These are phyloP conservation scores for Ormia ochracea DNA, from an alignment of 2,888 invertebrate genomes.

Conservation along the genomic window DNA sequence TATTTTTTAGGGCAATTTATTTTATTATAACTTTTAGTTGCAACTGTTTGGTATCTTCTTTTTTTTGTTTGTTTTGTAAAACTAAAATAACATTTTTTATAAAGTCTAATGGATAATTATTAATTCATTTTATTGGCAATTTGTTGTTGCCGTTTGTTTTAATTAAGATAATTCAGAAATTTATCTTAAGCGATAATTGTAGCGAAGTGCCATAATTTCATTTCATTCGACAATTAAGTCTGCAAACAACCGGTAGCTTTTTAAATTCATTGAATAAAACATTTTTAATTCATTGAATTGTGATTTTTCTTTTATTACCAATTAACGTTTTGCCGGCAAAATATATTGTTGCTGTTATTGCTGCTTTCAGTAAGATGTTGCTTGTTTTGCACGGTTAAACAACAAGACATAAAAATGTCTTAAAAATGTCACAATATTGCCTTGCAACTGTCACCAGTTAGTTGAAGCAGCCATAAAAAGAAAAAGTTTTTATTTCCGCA, in stretches of 20 bases:
- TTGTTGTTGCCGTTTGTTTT: too few species aligned
- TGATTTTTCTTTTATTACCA: conserved; percentile 18
- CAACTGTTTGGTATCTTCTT: too few species aligned
- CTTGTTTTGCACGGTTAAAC: background rate
- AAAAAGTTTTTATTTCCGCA: conserved; percentile 17
- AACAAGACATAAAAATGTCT: conserved; percentile 36
- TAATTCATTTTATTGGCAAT: too few species aligned
- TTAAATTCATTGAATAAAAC: conserved; percentile 35
- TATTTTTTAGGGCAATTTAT: too few species aligned
- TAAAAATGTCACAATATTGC: conserved; percentile 43
- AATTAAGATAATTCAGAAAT: too few species aligned
- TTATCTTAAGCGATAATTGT: too few species aligned
- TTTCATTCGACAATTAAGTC: background rate
- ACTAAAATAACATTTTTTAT: too few species aligned
- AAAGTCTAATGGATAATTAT: too few species aligned
- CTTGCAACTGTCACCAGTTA: conserved; percentile 19
- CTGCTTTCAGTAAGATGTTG: background rate
- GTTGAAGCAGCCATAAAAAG: conserved; percentile 29
- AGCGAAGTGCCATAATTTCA: background rate
- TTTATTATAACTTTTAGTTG: too few species aligned
- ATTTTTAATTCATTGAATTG: conserved; percentile 32
- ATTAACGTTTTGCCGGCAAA: conserved; percentile 11
- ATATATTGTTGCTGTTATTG: background rate
- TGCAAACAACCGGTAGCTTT: background rate
- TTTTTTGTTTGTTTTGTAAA: too few species aligned